Evolutionary conservation across 2,113 vertebrate genomes (phyloP).

Genomic region (Ptilonorhynchus violaceus): DNA sequence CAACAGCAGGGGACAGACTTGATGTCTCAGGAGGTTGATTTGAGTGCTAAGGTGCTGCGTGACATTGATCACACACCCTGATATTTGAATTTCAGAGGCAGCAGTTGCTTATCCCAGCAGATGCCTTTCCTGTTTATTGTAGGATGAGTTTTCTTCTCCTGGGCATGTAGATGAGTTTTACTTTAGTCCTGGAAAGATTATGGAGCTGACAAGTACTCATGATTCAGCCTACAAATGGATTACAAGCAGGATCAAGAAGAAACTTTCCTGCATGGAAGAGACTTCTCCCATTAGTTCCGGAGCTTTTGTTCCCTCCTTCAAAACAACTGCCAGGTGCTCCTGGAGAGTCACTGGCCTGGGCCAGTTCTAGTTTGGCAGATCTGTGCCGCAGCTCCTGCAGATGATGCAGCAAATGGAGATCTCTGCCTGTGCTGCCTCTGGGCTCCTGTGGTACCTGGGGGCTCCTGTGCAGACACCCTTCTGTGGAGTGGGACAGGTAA

Average conservation of each 20-base stretch:
- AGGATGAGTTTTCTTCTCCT: slow-evolving; percentile 26
- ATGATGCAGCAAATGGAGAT: neutral
- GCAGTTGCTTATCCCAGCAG: neutral
- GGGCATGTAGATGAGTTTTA: slow-evolving; percentile 6
- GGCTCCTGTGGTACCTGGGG: fast-evolving
- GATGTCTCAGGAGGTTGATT: neutral
- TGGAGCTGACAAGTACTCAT: neutral
- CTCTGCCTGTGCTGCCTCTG: neutral
- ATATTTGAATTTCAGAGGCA: slow-evolving; percentile 43
- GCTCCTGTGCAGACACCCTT: neutral
- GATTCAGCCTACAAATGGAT: neutral
- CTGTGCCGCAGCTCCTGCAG: neutral
- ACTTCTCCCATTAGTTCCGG: neutral
- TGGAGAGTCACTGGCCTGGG: neutral
- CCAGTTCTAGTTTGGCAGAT: neutral
- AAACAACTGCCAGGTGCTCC: neutral
- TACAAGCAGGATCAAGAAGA: neutral
- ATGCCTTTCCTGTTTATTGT: neutral
- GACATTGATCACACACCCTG: slow-evolving; percentile 10
- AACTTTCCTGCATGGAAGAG: neutral
- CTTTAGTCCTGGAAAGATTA: neutral
- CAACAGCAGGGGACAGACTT: neutral
- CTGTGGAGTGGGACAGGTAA: neutral
- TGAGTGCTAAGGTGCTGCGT: neutral
- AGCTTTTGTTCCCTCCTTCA: neutral